A percentile compares a stretch with the other conserved stretches of the same genome.
These are phyloP conservation scores for Samia ricini DNA, from an alignment of 1,140 invertebrate species.

Conservation along the genomic window DNA sequence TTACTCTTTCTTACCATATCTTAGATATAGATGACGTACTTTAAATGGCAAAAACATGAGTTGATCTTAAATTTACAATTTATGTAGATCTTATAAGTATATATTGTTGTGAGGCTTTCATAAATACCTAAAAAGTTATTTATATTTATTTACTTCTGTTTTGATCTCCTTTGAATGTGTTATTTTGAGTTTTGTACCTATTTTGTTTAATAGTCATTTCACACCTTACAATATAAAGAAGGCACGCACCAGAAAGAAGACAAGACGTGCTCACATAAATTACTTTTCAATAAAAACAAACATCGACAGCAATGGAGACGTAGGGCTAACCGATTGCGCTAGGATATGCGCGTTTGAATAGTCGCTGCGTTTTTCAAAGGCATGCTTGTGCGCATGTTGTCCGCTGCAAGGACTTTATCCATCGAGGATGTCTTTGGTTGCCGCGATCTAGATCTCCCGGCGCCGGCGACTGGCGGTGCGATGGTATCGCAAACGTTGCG, in stretches of 20 bases:
- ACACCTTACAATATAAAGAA: background rate
- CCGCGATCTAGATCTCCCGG: constrained; percentile 70
- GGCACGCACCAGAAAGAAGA: background rate
- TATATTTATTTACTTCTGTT: too few species aligned
- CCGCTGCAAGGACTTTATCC: constrained; percentile 66
- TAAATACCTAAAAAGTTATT: too few species aligned
- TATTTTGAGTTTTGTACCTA: background rate
- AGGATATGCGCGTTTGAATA: constrained; percentile 48
- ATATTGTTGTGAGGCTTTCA: too few species aligned
- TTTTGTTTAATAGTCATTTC: background rate
- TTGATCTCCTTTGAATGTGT: background rate
- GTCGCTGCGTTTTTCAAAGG: constrained; percentile 51
- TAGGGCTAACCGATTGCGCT: constrained; percentile 21
- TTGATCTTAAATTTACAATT: too few species aligned
- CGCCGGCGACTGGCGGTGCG: constrained; percentile 50
- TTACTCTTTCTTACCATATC: too few species aligned
- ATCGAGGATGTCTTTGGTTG: constrained; percentile 45
- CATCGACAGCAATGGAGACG: background rate
- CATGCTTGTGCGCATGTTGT: constrained; percentile 52
- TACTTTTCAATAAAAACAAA: background rate
- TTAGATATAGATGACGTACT: too few species aligned
- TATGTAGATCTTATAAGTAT: too few species aligned
- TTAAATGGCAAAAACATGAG: too few species aligned
- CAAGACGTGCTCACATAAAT: background rate
- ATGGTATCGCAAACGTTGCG: constrained; percentile 62